Percentiles rank a stretch among this genome's conserved stretches.
phyloP scores from a whole-genome alignment of 2,888 invertebrate species.

The Hyppa rectilinea region DNA sequence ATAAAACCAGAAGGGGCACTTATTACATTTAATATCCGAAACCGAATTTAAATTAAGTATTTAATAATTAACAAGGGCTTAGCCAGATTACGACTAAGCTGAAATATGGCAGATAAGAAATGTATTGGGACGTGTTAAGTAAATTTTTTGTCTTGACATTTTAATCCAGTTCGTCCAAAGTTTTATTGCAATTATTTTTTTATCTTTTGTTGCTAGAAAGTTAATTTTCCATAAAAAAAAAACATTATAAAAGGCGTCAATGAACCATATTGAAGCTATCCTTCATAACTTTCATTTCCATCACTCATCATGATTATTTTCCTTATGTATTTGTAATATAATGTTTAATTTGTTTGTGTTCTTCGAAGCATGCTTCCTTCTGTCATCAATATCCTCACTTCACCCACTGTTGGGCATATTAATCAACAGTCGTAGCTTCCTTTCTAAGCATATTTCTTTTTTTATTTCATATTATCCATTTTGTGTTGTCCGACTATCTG shows the following conservation, averaged over 20 bases:
- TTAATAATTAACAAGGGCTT: conserved; percentile 35
- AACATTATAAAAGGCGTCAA: background rate
- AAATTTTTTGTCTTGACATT: conserved; percentile 23
- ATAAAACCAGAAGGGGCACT: background rate
- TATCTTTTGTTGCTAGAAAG: background rate
- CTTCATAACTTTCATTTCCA: background rate
- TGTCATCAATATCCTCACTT: background rate
- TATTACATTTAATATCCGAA: background rate
- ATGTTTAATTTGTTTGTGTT: too few species aligned
- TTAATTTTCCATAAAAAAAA: background rate
- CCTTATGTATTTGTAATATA: background rate
- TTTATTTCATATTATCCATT: background rate
- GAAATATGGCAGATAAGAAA: conserved; percentile 35
- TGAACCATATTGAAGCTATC: background rate
- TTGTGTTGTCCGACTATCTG: too few species aligned
- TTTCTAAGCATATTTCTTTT: background rate
- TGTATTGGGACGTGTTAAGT: background rate
- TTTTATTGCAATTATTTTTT: conserved; percentile 4
- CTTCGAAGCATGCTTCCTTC: background rate
- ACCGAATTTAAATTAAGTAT: conserved; percentile 1
- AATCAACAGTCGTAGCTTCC: background rate
- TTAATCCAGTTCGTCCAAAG: conserved; percentile 7
- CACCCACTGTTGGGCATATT: background rate
- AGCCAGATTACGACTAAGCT: conserved; percentile 42
- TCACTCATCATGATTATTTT: background rate